A percentile compares a stretch with the other conserved stretches of the same genome.
These are phyloP conservation scores for Oryzias celebensis DNA, from an alignment of 2,113 vertebrate genomes.

Conservation along the genomic window DNA sequence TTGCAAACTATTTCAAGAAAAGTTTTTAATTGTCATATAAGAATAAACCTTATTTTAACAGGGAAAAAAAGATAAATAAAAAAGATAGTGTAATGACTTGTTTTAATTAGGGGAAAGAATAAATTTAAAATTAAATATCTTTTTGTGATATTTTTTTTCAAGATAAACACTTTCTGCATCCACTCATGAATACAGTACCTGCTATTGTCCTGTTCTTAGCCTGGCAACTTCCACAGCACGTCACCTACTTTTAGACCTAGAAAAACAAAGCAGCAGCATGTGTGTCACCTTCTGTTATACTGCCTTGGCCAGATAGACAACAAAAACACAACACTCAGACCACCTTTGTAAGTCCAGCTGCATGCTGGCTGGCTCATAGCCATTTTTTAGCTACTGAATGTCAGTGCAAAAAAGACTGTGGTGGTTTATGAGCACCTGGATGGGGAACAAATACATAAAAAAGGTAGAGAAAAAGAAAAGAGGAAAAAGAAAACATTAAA, in stretches of 20 bases:
- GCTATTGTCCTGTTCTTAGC: slow-evolving; percentile 15
- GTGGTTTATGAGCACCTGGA: slow-evolving; percentile 74
- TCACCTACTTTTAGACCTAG: slow-evolving; percentile 19
- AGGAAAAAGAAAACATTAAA: slow-evolving; percentile 66
- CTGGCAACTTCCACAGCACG: slow-evolving; percentile 31
- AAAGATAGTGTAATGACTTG: no score
- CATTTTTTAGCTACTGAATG: slow-evolving; percentile 65
- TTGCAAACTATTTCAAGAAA: no score
- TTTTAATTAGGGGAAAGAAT: not conserved
- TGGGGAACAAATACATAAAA: slow-evolving; percentile 61
- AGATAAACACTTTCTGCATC: slow-evolving; percentile 3
- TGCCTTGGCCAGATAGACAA: slow-evolving; percentile 29
- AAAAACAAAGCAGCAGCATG: slow-evolving; percentile 45
- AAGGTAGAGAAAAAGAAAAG: slow-evolving; percentile 40
- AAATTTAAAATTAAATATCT: not conserved
- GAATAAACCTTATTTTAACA: no score
- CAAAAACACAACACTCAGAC: slow-evolving; percentile 35
- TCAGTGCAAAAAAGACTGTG: slow-evolving; percentile 56
- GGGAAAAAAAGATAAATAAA: no score
- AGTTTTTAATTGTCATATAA: no score
- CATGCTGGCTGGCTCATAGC: slow-evolving; percentile 47
- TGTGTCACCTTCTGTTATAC: slow-evolving; percentile 27
- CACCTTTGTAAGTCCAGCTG: slow-evolving; percentile 33
- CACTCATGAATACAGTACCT: slow-evolving; percentile 20
- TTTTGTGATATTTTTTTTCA: slow-evolving; percentile 6